These are phyloP conservation scores for Pseudorasbora parva DNA, from an alignment of 2,113 vertebrate species.

Conservation along the genomic window DNA sequence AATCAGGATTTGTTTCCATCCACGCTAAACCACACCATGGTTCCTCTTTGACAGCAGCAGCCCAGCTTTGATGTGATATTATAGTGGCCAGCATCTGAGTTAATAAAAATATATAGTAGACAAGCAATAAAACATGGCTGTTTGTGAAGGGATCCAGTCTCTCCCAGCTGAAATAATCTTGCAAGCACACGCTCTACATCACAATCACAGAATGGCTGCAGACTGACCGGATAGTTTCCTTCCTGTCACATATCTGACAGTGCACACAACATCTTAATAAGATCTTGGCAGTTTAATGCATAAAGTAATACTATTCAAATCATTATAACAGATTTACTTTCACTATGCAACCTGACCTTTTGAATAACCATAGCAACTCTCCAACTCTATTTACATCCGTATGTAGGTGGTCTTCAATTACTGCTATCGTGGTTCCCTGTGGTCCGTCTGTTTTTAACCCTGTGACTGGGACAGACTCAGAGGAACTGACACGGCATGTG, in stretches of 20 bases:
- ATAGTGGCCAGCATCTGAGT: background rate
- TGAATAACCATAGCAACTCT: background rate
- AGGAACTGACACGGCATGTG: constrained; percentile 33
- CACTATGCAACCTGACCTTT: background rate
- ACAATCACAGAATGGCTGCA: background rate
- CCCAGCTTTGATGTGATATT: background rate
- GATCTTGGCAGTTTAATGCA: background rate
- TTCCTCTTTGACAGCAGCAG: background rate
- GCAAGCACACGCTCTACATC: background rate
- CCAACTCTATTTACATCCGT: background rate
- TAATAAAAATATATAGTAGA: constrained; percentile 7
- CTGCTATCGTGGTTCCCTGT: background rate
- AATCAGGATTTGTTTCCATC: too few relatives aligned
- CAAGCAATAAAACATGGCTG: background rate
- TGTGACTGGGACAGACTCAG: background rate
- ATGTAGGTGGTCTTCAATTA: constrained; percentile 2
- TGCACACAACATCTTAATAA: constrained; percentile 4
- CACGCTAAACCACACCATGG: too few relatives aligned
- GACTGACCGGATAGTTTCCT: background rate
- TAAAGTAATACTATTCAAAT: background rate
- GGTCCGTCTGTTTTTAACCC: constrained; percentile 32
- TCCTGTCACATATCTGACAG: constrained; percentile 19
- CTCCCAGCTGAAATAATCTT: constrained; percentile 16
- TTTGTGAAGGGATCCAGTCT: constrained; percentile 15
- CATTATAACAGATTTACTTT: background rate